These are phyloP conservation scores for Brassicogethes aeneus DNA, from an alignment of 2,888 invertebrate genomes.

Conservation along the genomic window DNA sequence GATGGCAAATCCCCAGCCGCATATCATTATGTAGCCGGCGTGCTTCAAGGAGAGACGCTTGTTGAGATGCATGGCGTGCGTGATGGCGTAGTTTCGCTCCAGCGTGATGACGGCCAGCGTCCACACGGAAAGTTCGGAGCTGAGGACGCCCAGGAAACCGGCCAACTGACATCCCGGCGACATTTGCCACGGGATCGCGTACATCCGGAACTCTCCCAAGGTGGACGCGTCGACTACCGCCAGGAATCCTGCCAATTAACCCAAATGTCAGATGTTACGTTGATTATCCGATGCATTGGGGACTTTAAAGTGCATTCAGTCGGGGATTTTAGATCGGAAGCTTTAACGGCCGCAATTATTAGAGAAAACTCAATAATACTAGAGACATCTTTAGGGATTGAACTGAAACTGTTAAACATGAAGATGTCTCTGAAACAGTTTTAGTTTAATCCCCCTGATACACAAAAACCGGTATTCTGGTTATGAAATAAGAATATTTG, in stretches of 20 bases:
- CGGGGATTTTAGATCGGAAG: too few species aligned
- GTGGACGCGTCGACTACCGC: conserved; percentile 95
- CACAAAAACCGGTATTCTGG: too few species aligned
- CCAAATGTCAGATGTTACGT: too few species aligned
- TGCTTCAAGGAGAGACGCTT: conserved; percentile 85
- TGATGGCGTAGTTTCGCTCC: conserved; percentile 94
- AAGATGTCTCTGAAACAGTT: too few species aligned
- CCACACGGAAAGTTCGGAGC: conserved; percentile 90
- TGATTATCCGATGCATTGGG: neutral
- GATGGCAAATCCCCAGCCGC: conserved; percentile 87
- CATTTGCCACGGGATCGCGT: conserved; percentile 97
- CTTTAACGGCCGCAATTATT: neutral
- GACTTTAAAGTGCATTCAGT: neutral
- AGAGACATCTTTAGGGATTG: neutral
- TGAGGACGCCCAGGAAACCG: conserved; percentile 89
- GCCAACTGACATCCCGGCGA: conserved; percentile 87
- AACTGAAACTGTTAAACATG: too few species aligned
- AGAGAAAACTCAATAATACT: neutral
- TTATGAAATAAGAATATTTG: too few species aligned
- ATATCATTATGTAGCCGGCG: conserved; percentile 84
- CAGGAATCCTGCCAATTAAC: conserved; percentile 59
- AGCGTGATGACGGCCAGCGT: conserved; percentile 93
- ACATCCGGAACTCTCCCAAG: conserved; percentile 89
- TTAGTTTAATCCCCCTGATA: too few species aligned
- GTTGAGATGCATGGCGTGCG: conserved; percentile 95